phyloP scores from a whole-genome alignment of 2,888 invertebrate genomes.

The Agelastica alni region DNA sequence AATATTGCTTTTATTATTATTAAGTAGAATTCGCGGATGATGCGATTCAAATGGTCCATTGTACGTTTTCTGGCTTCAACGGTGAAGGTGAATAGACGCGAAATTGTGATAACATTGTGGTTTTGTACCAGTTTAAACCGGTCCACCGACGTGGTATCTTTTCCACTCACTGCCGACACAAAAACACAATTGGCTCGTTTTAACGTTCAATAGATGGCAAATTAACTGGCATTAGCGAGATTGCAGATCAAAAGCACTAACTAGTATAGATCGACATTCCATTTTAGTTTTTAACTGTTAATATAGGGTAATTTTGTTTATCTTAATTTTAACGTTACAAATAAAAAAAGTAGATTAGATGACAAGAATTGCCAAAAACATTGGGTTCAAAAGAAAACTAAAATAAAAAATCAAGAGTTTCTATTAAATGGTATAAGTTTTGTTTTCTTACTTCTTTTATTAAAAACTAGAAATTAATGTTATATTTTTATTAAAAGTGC shows the following conservation, averaged over 20 bases:
- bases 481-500: too few species aligned
- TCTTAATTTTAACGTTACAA: too few species aligned
- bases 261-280: too few species aligned
- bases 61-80: conserved; percentile 23
- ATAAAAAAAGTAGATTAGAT: too few species aligned
- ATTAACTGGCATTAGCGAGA: not conserved
- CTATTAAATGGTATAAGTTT: too few species aligned
- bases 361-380: too few species aligned
- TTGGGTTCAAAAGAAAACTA: too few species aligned
- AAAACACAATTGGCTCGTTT: conserved; percentile 4
- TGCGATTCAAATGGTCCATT: conserved; percentile 25
- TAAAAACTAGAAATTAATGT: too few species aligned
- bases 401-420: too few species aligned
- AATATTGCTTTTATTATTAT: conserved; percentile 36
- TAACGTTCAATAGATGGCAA: conserved; percentile 1
- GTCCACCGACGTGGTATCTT: conserved; percentile 5
- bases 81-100: conserved; percentile 22
- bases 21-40: conserved; percentile 29
- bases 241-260: not conserved
- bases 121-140: conserved; percentile 5
- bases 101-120: conserved; percentile 24
- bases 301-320: too few species aligned
- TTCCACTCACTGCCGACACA: conserved; percentile 1
- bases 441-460: too few species aligned
- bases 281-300: too few species aligned